phyloP scores from a whole-genome alignment of 2,797 vertebrate genomes.

The Paramormyrops hopkinsi region DNA sequence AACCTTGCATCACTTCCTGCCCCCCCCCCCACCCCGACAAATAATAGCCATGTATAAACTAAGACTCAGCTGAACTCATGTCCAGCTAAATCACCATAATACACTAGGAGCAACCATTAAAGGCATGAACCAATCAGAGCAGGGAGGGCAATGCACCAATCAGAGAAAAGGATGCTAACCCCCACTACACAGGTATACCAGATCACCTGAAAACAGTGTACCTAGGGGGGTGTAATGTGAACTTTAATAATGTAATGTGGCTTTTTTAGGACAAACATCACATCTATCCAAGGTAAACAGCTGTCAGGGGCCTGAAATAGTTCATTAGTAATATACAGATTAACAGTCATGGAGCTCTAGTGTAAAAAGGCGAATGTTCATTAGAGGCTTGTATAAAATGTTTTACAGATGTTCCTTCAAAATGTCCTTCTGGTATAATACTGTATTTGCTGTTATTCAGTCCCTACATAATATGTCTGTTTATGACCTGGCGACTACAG shows the following conservation, averaged over 20 bases:
- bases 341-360: not conserved
- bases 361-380: not conserved
- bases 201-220: not conserved
- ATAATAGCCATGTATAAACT: not conserved
- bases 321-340: not conserved
- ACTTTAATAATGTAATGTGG: not conserved
- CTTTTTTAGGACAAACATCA: not conserved
- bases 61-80: not conserved
- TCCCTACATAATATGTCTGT: not conserved
- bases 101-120: not conserved
- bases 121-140: not conserved
- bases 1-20: not conserved
- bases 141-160: not conserved
- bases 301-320: not conserved
- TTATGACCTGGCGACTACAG: not conserved
- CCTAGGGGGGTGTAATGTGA: not conserved
- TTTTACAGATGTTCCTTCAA: conserved; percentile 1
- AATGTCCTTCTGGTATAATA: not conserved
- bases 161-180: not conserved
- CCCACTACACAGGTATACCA: not conserved
- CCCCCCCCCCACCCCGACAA: not conserved
- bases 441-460: not conserved
- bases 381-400: not conserved
- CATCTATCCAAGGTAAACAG: not conserved
- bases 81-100: not conserved